These are phyloP conservation scores for Sarcophilus harrisii DNA, from an alignment of 2,797 vertebrate species.

Conservation along the genomic window DNA sequence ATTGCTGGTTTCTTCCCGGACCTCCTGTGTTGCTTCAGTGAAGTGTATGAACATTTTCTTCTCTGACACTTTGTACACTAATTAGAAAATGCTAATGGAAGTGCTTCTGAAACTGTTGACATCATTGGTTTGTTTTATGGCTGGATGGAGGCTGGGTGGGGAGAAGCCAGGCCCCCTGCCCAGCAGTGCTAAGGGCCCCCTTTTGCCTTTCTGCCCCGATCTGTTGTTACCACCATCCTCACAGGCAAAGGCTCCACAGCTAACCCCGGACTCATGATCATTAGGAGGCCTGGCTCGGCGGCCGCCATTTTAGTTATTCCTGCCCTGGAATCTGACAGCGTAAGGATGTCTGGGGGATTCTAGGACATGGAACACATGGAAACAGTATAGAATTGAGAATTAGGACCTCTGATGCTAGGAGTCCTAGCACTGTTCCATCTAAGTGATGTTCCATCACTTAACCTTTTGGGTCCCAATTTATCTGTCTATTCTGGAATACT, in stretches of 20 bases:
- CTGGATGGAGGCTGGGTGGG: not conserved
- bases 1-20: constrained; percentile 41
- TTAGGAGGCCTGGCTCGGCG: no score
- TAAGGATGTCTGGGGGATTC: not conserved
- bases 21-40: not conserved
- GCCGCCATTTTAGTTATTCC: not conserved
- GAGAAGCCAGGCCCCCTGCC: not conserved
- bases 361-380: not conserved
- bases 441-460: not conserved
- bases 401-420: not conserved
- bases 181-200: not conserved
- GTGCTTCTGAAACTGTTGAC: not conserved
- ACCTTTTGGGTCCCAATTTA: not conserved
- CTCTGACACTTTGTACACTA: not conserved
- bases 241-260: not conserved
- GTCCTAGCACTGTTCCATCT: not conserved
- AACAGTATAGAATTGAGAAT: not conserved
- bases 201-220: not conserved
- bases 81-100: not conserved
- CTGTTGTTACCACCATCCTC: not conserved
- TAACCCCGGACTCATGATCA: not conserved
- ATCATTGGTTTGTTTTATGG: not conserved
- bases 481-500: not conserved
- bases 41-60: not conserved
- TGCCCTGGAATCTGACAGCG: not conserved